Evolutionary conservation across 1,140 invertebrate genomes (phyloP).

Genomic region (Rhagoletis pomonella): DNA sequence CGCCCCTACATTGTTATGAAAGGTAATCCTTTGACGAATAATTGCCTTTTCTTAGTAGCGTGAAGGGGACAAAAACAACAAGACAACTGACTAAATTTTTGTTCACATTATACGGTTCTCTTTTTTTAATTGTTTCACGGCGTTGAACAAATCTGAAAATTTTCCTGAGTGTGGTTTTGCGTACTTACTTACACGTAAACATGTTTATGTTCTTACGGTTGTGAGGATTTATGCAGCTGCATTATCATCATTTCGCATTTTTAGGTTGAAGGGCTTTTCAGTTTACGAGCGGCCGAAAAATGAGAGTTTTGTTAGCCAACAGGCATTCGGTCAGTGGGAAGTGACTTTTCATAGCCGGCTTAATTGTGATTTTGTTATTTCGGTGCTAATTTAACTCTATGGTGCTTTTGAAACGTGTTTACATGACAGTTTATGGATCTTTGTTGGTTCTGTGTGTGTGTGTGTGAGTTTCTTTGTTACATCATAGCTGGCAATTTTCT

Average conservation of each 20-base stretch:
- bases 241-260: constrained; percentile 13
- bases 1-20: too few species aligned
- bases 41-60: too few species aligned
- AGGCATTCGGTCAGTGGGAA: too few species aligned
- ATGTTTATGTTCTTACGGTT: neutral
- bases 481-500: neutral
- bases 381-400: neutral
- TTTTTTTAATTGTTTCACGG: too few species aligned
- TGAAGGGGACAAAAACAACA: too few species aligned
- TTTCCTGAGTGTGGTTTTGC: too few species aligned
- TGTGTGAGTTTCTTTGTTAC: neutral
- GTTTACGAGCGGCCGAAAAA: neutral
- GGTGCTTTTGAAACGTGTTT: neutral
- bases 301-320: neutral
- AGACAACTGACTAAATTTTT: too few species aligned
- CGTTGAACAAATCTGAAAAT: too few species aligned
- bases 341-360: neutral
- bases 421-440: neutral
- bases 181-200: too few species aligned
- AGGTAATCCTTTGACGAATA: too few species aligned
- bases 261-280: neutral
- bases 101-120: too few species aligned
- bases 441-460: neutral
- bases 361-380: neutral
- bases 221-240: neutral